Percentiles rank a stretch among this genome's conserved stretches.
Conservation (phyloP, 2,113 vertebrate species). For the Chionodraco myersi region DNA sequence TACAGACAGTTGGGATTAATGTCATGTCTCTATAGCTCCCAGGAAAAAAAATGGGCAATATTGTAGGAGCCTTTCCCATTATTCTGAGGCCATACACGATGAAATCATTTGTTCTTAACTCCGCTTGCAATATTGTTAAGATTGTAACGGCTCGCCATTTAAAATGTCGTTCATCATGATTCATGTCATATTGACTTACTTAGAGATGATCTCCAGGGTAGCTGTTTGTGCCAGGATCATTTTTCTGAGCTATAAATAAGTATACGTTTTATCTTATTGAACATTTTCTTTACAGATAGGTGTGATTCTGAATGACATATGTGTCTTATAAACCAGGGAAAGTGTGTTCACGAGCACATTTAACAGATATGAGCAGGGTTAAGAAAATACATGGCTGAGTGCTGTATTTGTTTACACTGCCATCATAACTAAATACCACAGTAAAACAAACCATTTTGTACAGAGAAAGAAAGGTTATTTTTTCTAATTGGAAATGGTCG, state of each 20-base stretch:
- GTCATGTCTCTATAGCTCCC: conserved; percentile 80
- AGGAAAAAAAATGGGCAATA: conserved; percentile 80
- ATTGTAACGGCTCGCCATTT: conserved; percentile 75
- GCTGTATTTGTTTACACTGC: conserved; percentile 69
- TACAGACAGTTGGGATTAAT: conserved; percentile 87
- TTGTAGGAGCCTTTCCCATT: conserved; percentile 78
- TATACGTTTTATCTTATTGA: conserved; percentile 47
- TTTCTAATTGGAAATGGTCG: conserved; percentile 80
- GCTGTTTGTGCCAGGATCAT: conserved; percentile 58
- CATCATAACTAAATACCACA: conserved; percentile 59
- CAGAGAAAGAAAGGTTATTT: conserved; percentile 63
- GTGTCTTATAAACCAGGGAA: conserved; percentile 43
- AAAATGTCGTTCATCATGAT: conserved; percentile 77
- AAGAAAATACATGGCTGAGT: conserved; percentile 20
- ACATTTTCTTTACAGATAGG: conserved; percentile 28
- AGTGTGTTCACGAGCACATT: conserved; percentile 24
- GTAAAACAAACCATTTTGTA: conserved; percentile 70
- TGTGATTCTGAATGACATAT: conserved; percentile 46
- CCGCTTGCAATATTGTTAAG: conserved; percentile 72
- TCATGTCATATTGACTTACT: conserved; percentile 76
- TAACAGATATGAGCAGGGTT: conserved; percentile 44
- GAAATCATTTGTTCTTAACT: conserved; percentile 80
- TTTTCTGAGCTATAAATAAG: conserved; percentile 66
- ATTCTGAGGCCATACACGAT: conserved; percentile 72
- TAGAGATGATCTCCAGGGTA: conserved; percentile 59